Evolutionary conservation across 2,888 invertebrate species (phyloP), one percentile per base, ranked within the genome.

Genomic region (Ernsta delagoae): DNA sequence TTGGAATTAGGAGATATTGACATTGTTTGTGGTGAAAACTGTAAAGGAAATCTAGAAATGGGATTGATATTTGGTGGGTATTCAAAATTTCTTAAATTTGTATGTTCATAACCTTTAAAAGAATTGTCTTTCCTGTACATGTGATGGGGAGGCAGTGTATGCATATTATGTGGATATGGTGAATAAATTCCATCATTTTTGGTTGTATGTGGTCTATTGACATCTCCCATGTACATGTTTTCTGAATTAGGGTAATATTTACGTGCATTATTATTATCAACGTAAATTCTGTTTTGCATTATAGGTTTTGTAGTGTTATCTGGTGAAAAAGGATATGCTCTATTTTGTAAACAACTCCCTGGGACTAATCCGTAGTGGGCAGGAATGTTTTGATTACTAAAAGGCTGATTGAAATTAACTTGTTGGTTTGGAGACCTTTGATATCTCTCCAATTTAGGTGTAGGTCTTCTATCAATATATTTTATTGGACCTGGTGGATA

Each of bases 1-100:
- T 80, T 90, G 60, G 93, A 93, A 75, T 93, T 93, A 71, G 93
- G 93, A 61, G 93, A 93, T 76, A 92, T 92, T 60, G 92, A 85
- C 75, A 92, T 79, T 61, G 88, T 77, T 75, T 83, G 89, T 3
- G 93, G 89, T 56, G 93, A 92, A 83, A 88, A 93, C 60, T 91
- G 87, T 71, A 90, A 78, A 68, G 87, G 83, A 73, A 89, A 80
- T 74, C 87, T 83, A 67, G 85, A 77, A 70, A 89, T 76, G 69
- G 86, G 75, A 74, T 83, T 85, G 50, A 83, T 73, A 77, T 82
- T 82, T 63, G 85, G 61, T 66, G 82, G 77, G 71, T 84, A 87
- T 66, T 91, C 90, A 72, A 85, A 75, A 78, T 83, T 85, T 75
- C 87, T 88, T 74, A 78, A 87, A 62, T 84, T 73, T 74, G 86